A percentile compares a stretch with the other conserved stretches of the same genome.
phyloP scores from a whole-genome alignment of 2,888 invertebrate species.

The Junonia oenone region DNA sequence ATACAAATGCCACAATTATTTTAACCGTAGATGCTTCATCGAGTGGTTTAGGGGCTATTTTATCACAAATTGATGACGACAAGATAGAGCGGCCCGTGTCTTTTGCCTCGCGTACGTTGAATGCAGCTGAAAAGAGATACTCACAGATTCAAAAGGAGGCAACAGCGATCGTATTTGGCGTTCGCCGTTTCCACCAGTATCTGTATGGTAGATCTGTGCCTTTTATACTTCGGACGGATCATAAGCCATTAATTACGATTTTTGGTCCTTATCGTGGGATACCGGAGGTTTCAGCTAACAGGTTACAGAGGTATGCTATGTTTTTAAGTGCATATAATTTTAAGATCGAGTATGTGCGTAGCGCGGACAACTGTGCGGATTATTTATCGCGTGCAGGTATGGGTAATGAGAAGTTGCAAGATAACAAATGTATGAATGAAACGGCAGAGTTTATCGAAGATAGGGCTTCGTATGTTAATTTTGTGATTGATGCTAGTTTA shows the following conservation, averaged over 20 bases:
- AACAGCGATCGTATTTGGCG: conserved; percentile 15
- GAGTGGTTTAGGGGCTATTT: conserved; percentile 14
- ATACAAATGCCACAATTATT: conserved; percentile 11
- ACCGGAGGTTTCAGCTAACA: conserved; percentile 27
- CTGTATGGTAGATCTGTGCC: conserved; percentile 13
- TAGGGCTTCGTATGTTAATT: conserved; percentile 14
- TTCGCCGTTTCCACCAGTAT: conserved; percentile 13
- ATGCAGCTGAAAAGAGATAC: conserved; percentile 27
- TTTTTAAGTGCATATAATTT: conserved; percentile 28
- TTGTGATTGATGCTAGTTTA: conserved; percentile 15
- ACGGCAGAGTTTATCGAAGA: not conserved
- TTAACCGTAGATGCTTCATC: conserved; percentile 24
- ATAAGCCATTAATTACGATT: conserved; percentile 26
- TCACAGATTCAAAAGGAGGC: conserved; percentile 26
- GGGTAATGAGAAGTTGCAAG: too few relatives aligned
- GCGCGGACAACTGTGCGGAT: conserved; percentile 23
- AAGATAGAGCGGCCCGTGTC: conserved; percentile 27
- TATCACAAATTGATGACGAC: conserved; percentile 20
- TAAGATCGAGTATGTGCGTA: conserved; percentile 23
- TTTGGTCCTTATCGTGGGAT: conserved; percentile 27
- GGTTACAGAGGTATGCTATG: conserved; percentile 29
- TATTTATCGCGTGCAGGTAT: conserved; percentile 20
- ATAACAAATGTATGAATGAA: not conserved
- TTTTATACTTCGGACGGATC: conserved; percentile 25
- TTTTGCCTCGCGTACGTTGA: conserved; percentile 32